Base-by-base conservation (phyloP, 92 coral and sea anemone genomes). In the Epizoanthus fatuus region DNA sequence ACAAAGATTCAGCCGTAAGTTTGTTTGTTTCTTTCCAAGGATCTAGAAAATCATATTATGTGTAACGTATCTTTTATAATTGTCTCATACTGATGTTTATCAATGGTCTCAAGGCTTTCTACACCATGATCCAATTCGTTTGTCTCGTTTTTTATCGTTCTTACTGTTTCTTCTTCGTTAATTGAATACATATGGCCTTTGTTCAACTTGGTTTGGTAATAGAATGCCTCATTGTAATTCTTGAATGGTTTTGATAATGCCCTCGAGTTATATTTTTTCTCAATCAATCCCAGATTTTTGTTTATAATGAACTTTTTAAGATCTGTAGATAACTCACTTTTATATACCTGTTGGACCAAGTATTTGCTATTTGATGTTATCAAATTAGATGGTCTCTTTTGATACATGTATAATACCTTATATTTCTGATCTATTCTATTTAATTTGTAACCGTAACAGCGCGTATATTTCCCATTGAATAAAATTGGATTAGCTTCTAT, bases 361-460 rank as follows among this genome's bases (percentile, higher is more conserved):
- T 38, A 14, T 0, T 29, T n/a, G 29, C 82, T 76, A 40, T 76
- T 76, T 4, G 69, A 76, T 38, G 6, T 7, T 0, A 76, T 53
- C 14, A 76, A 32, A 6, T 56, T 57, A 3, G 82, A 76, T 38
- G 67, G 82, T 59, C 57, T 76, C 12, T 76, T 76, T n/a, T n/a
- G n/a, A n/a, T n/a, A n/a, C 4, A 49, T 49, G 25, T 40, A 72
- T 1, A 72, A 1, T 12, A 72, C 59, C 25, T 3, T 0, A 11
- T 10, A 72, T 45, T 72, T 72, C 14, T 72, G 56, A 17, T 72
- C 14, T 2, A 72, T 72, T 47, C 79, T 14, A 17, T 72, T 72
- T 49, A 72, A 49, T 72, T 72, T 72, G 22, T 72, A 72, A 5
- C 79, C 60, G 16, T 72, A 47, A 45, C 79, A 72, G 39, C 79